Evolutionary conservation across 2,113 vertebrate species (phyloP).

Genomic region (Microcebus lehilahytsara): DNA sequence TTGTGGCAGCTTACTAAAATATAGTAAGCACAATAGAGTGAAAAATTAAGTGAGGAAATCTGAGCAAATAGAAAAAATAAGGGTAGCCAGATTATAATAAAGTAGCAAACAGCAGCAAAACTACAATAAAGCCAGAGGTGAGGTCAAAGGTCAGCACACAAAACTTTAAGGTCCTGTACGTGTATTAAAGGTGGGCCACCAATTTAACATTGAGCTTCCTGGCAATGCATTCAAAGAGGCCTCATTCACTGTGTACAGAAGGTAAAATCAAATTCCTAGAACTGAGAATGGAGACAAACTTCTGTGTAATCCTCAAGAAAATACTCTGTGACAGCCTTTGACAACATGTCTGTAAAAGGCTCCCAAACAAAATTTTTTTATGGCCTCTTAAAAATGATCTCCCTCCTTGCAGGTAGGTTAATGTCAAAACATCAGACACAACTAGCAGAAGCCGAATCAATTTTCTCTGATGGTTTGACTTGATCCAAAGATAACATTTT

Average conservation of each 20-base stretch:
- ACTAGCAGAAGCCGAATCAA: background rate
- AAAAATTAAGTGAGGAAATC: background rate
- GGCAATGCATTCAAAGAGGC: background rate
- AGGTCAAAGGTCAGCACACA: background rate
- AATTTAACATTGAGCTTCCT: background rate
- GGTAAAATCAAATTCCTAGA: background rate
- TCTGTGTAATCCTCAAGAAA: background rate
- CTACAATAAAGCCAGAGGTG: background rate
- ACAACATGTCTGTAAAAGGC: background rate
- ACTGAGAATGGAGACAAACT: background rate
- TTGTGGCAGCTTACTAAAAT: background rate
- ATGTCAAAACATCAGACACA: background rate
- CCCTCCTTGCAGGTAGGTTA: background rate
- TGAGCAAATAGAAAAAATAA: background rate
- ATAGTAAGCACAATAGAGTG: background rate
- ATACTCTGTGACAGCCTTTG: background rate
- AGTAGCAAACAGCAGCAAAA: background rate
- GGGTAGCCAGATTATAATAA: background rate
- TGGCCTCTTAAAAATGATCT: background rate
- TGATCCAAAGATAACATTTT: constrained; percentile 40
- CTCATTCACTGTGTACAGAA: background rate
- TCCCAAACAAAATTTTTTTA: background rate
- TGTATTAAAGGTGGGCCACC: background rate
- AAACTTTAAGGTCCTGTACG: background rate
- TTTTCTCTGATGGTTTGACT: constrained; percentile 19